A percentile compares a stretch with the other conserved stretches of the same genome.
Conservation (phyloP, 2,888 invertebrate genomes). For the Tetheella fluctuosa region DNA sequence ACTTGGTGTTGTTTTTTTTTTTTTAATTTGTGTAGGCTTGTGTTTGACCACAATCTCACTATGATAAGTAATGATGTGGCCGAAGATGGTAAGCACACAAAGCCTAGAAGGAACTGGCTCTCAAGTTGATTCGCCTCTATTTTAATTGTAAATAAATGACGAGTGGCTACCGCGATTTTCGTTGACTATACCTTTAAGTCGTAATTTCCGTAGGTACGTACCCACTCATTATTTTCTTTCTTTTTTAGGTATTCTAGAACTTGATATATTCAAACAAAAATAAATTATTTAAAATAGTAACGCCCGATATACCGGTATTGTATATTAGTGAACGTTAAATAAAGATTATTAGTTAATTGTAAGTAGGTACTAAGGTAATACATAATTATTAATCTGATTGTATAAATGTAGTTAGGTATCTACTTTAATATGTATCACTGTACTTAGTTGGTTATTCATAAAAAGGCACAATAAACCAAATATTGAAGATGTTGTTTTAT, state of each 20-base stretch:
- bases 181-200: neutral
- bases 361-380: neutral
- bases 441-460: slow-evolving; percentile 59
- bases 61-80: too few relatives aligned
- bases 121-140: too few relatives aligned
- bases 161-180: neutral
- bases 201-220: neutral
- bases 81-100: too few relatives aligned
- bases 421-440: slow-evolving; percentile 10
- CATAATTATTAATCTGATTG: neutral
- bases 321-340: neutral
- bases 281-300: neutral
- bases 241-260: neutral
- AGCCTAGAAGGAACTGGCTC: too few relatives aligned
- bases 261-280: neutral
- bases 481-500: slow-evolving; percentile 42
- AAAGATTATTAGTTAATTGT: neutral
- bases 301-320: neutral
- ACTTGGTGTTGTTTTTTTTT: too few relatives aligned
- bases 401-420: slow-evolving; percentile 15
- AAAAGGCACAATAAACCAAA: slow-evolving; percentile 76
- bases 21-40: too few relatives aligned
- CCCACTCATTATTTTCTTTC: neutral
- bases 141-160: neutral
- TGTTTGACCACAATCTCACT: too few relatives aligned